phyloP scores from a whole-genome alignment of 2,797 vertebrate species.

The Cheirogaleus major region DNA sequence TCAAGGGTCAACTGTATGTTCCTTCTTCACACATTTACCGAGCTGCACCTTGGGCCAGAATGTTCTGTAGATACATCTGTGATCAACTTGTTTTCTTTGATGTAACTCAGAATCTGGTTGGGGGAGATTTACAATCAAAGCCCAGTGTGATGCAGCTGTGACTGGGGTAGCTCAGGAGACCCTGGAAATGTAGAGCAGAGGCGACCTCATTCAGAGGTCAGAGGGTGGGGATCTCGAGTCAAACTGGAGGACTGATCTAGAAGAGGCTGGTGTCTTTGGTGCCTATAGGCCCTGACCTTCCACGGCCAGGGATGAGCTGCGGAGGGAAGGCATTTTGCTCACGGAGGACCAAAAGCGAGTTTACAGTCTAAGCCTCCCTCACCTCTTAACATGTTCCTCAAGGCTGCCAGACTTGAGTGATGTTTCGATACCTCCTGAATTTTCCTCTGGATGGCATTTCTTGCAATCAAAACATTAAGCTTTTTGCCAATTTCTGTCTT shows the following conservation, averaged over 20 bases:
- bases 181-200: too few species aligned
- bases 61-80: background rate
- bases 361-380: background rate
- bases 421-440: background rate
- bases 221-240: background rate
- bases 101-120: background rate
- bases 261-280: background rate
- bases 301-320: background rate
- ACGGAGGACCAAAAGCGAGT: background rate
- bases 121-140: background rate
- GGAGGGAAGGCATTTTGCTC: background rate
- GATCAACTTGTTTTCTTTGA: background rate
- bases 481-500: background rate
- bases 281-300: background rate
- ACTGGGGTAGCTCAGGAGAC: background rate
- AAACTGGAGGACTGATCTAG: background rate
- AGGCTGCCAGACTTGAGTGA: background rate
- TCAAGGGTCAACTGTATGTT: background rate
- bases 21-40: background rate
- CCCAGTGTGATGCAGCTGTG: background rate
- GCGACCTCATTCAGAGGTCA: background rate
- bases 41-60: background rate
- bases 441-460: slow-evolving; percentile 27
- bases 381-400: background rate
- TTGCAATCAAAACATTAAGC: slow-evolving; percentile 21